phyloP scores from a whole-genome alignment of 2,797 vertebrate species.

The Antrozous pallidus region DNA sequence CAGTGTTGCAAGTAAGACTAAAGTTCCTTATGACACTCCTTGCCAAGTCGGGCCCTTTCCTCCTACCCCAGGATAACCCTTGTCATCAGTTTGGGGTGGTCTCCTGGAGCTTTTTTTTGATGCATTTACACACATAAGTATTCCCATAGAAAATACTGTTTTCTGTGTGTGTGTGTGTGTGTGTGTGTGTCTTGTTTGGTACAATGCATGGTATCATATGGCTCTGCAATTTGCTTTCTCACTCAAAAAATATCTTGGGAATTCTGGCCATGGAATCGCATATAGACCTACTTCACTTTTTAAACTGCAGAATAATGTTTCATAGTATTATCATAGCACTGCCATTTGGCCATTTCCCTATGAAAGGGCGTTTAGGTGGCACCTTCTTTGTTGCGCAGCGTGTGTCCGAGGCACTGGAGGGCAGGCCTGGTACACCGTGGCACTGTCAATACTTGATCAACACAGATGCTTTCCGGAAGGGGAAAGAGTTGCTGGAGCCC shows the following conservation, averaged over 20 bases:
- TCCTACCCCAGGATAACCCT: neutral
- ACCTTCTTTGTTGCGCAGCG: neutral
- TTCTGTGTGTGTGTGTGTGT: neutral
- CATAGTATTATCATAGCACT: neutral
- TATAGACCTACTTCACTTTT: neutral
- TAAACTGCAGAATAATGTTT: neutral
- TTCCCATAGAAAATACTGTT: neutral
- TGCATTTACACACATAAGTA: neutral
- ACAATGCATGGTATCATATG: neutral
- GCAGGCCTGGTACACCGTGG: neutral
- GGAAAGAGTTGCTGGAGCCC: neutral
- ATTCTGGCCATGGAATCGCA: neutral
- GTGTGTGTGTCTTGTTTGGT: neutral
- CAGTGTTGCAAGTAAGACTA: neutral
- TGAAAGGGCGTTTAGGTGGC: neutral
- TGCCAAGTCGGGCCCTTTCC: neutral
- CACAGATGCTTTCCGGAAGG: neutral
- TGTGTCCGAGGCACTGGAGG: neutral
- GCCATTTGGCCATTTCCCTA: neutral
- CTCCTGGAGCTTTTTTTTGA: neutral
- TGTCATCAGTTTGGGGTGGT: neutral
- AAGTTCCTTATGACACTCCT: neutral
- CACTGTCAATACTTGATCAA: neutral
- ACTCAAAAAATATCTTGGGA: neutral
- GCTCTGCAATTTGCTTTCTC: constrained; percentile 31